Percentiles rank a stretch among this genome's conserved stretches.
Evolutionary conservation across 2,888 invertebrate species (phyloP).

Genomic region (Abscondita cerata): DNA sequence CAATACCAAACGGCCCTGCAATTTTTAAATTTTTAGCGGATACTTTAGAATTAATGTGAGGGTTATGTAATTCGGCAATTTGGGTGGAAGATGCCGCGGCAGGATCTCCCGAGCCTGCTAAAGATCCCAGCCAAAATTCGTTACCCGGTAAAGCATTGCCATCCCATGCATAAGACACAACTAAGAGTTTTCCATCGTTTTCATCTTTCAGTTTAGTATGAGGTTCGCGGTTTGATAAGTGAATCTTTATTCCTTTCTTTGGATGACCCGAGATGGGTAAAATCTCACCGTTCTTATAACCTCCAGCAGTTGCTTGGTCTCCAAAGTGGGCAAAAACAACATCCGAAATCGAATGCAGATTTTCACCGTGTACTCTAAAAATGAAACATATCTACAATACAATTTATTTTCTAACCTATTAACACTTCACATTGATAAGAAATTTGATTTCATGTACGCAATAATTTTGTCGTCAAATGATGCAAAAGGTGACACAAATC

Average conservation of each 20-base stretch:
- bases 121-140: constrained; percentile 70
- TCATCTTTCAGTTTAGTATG: constrained; percentile 61
- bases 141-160: constrained; percentile 77
- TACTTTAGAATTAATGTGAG: constrained; percentile 63
- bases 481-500: too few species aligned
- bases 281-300: constrained; percentile 57
- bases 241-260: constrained; percentile 53
- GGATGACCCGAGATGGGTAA: constrained; percentile 45
- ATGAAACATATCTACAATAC: too few species aligned
- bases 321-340: constrained; percentile 72
- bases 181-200: constrained; percentile 61
- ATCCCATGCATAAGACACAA: constrained; percentile 77
- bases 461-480: too few species aligned
- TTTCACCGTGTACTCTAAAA: constrained; percentile 47
- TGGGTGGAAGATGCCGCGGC: constrained; percentile 70
- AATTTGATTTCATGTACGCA: too few species aligned
- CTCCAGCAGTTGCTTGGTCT: constrained; percentile 57
- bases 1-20: constrained; percentile 52
- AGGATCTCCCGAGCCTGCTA: constrained; percentile 66
- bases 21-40: constrained; percentile 62
- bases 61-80: constrained; percentile 68
- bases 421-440: too few species aligned
- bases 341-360: constrained; percentile 64
- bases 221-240: constrained; percentile 64
- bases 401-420: too few species aligned